Base-by-base conservation (phyloP, 2,113 vertebrate species). In the Phaethon lepturus region DNA sequence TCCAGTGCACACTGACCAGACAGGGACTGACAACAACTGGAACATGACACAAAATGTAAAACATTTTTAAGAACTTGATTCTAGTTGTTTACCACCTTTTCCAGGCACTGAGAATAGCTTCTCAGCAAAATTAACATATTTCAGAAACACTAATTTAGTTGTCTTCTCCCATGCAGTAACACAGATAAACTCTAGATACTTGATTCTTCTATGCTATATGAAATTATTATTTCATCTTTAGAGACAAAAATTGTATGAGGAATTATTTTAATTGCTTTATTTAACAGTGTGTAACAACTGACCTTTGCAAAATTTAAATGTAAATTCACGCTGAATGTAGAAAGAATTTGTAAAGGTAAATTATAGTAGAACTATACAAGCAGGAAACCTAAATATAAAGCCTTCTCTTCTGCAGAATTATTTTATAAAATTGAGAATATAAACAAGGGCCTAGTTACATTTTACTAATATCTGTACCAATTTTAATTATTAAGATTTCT, bases 1-100 rank as follows among this genome's bases (percentile, higher is more conserved):
- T 75, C 87, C 91, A 77, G 95, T n/a, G 85, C 63, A 95, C 96
- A 93, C 31, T 12, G 60, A 95, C 76, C n/a, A 97, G 62, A 96
- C 53, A 44, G 82, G 68, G 86, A 93, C 85, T 63, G 69, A 95
- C 69, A 94, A 79, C 55, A 92, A 96, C 81, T 63, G 44, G 47
- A 84, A 94, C 83, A 86, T 26, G 28, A 95, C 92, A 96, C 86
- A 84, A 60, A 94, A 91, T 67, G 62, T 40, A 77, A 58, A 67
- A 72, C 84, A 62, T 58, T 63, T 60, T 75, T 52, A 47, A 68
- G 63, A 64, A 17, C 49, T 56, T 8, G 14, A 28, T 58, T 83
- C 47, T 67, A 17, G 64, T 24, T 14, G 45, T 33, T 22, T 66
- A 60, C 28, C 38, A 79, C 22, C 64, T 55, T 50, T 2, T 19